Percentiles rank a stretch among this genome's conserved stretches.
phyloP scores from a whole-genome alignment of 2,888 invertebrate genomes.

The Agrochola lota region DNA sequence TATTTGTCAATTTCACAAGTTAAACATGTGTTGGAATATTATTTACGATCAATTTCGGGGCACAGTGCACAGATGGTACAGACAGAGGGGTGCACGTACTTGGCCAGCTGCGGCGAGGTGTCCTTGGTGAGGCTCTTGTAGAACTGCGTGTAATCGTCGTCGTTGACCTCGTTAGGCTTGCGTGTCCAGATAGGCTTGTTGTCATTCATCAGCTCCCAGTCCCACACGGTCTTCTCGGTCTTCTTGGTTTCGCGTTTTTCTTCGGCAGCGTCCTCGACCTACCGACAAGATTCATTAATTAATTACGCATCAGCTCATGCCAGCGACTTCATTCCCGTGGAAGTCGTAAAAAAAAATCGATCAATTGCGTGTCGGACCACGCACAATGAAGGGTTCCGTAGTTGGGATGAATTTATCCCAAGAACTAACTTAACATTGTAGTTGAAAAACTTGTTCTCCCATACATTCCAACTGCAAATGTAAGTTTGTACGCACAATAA shows the following conservation, averaged over 20 bases:
- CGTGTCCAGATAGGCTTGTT: slow-evolving; percentile 99
- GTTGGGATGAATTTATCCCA: no score
- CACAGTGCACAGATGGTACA: neutral
- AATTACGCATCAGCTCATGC: neutral
- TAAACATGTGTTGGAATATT: neutral
- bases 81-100: slow-evolving; percentile 72
- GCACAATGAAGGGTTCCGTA: no score
- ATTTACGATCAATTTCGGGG: neutral
- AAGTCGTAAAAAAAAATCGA: neutral
- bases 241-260: slow-evolving; percentile 93
- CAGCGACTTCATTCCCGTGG: neutral
- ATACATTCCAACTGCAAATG: no score
- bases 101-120: slow-evolving; percentile 94
- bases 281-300: slow-evolving; percentile 49
- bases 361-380: no score
- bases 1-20: neutral
- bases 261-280: slow-evolving; percentile 94
- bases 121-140: slow-evolving; percentile 99
- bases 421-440: no score
- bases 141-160: slow-evolving; percentile 98
- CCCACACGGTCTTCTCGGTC: slow-evolving; percentile 99
- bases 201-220: slow-evolving; percentile 99
- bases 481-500: no score
- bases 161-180: slow-evolving; percentile 95
- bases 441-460: no score